Evolutionary conservation across 2,888 invertebrate genomes (phyloP).

Genomic region (Elysia crispata): DNA sequence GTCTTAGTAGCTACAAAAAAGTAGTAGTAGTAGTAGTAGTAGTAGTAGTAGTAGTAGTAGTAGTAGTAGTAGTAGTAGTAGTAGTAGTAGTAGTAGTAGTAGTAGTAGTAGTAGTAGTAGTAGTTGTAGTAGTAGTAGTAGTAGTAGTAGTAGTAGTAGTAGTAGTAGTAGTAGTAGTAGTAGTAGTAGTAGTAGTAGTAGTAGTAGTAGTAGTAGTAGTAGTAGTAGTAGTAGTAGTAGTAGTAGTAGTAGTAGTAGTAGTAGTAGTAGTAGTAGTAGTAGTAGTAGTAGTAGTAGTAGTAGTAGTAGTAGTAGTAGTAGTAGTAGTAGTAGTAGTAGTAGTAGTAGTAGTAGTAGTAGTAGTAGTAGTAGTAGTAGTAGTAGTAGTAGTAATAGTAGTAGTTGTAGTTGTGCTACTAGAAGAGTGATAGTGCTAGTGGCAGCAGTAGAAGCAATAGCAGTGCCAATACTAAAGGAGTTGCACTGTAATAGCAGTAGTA

Average conservation of each 20-base stretch:
- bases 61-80: constrained; percentile 30
- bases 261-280: neutral
- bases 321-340: neutral
- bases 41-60: constrained; percentile 5
- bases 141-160: neutral
- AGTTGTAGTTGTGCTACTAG: neutral
- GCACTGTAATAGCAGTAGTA: neutral
- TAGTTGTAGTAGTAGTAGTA: neutral
- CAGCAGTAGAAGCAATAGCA: neutral
- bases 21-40: constrained; percentile 7
- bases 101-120: neutral
- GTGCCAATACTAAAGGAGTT: neutral
- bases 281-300: neutral
- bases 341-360: neutral
- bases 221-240: constrained; percentile 3
- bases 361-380: neutral
- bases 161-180: constrained; percentile 3
- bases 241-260: neutral
- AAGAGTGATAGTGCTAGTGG: too few species aligned
- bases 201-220: too few species aligned
- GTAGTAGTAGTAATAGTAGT: neutral
- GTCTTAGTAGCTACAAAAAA: neutral
- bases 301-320: neutral
- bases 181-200: constrained; percentile 9
- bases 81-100: constrained; percentile 1